phyloP scores from a whole-genome alignment of 2,797 vertebrate species.

The Cirrhinus molitorella region DNA sequence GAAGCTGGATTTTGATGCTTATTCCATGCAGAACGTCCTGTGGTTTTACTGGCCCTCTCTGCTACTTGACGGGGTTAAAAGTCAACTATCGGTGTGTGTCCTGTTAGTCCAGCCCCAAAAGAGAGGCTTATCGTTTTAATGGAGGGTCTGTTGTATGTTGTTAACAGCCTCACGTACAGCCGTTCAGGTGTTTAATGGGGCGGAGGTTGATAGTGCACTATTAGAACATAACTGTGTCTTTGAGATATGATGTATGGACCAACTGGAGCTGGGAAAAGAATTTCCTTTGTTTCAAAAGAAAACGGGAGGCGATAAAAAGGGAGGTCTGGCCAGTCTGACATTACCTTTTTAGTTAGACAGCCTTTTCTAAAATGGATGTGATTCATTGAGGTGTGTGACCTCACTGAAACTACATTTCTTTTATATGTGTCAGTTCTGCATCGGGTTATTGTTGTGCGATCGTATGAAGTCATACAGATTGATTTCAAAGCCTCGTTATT shows the following conservation, averaged over 20 bases:
- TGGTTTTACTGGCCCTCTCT: slow-evolving; percentile 26
- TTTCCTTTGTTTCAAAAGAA: slow-evolving; percentile 60
- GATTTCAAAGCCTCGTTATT: slow-evolving; percentile 47
- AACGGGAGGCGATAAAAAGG: not conserved
- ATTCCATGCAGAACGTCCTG: slow-evolving; percentile 27
- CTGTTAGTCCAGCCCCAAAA: not conserved
- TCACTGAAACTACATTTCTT: slow-evolving; percentile 26
- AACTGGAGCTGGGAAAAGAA: slow-evolving; percentile 47
- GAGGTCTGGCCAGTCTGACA: slow-evolving; percentile 44
- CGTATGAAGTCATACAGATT: slow-evolving; percentile 32
- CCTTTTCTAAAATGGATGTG: slow-evolving; percentile 32
- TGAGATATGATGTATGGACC: slow-evolving; percentile 51
- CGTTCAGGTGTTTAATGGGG: slow-evolving; percentile 59
- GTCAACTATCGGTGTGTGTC: slow-evolving; percentile 34
- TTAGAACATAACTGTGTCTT: slow-evolving; percentile 52
- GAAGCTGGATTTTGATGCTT: slow-evolving; percentile 29
- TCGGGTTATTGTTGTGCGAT: slow-evolving; percentile 45
- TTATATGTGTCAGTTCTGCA: slow-evolving; percentile 8
- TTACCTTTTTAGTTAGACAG: slow-evolving; percentile 20
- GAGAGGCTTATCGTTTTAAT: slow-evolving; percentile 19
- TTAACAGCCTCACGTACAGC: slow-evolving; percentile 59
- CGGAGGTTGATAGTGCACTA: slow-evolving; percentile 63
- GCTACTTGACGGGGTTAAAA: slow-evolving; percentile 41
- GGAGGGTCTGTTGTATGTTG: slow-evolving; percentile 51
- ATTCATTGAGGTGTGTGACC: slow-evolving; percentile 34